Base-by-base conservation (phyloP, 2,113 vertebrate species). In the Datnioides undecimradiatus region DNA sequence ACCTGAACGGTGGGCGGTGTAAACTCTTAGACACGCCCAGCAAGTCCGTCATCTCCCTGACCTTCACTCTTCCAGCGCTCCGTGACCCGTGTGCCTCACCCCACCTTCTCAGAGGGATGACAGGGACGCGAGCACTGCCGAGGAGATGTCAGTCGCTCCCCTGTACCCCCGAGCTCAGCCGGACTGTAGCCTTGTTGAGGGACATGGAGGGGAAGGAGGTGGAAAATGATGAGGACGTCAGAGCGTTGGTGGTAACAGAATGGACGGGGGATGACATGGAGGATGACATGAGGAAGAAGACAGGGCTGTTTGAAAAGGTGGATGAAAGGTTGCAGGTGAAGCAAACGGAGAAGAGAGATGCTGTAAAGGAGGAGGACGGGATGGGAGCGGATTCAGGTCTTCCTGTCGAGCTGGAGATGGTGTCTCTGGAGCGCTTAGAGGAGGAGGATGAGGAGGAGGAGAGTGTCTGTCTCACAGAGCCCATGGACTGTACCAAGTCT, bases 11-110 rank as follows among this genome's bases (percentile, higher is more conserved):
- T 0, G 97, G 97, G 3, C 94, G 95, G 67, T 97, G 97, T 85
- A 99, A 99, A 91, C 96, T 99, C 41, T 94, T 97, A 2, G 97
- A 98, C 89, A 97, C 95, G 0, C 97, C 97, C 2, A 98, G 96
- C 95, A 98, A 96, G 90, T 97, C 96, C 0, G 94, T 96, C 77
- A 93, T 96, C 66, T 97, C 96, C 0, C 93, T 97, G 72, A 95
- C 96, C 14, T 96, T 99, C 0, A 92, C 95, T 57, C 95, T 97
- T 17, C 96, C 95, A 0, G 95, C 96, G 0, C 96, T 95, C 0
- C 75, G 80, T 0, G 72, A 93, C 60, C 85, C 92, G 0, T 94
- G 94, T 12, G 76, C 89, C 83, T 82, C 84, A 81, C 95, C 1
- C 36, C 91, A 75, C 93, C 93, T 0, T 87, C 95, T 0, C 33